Evolutionary conservation across 92 coral and sea anemone species (phyloP).

Genomic region (Zoanthus sansibaricus): DNA sequence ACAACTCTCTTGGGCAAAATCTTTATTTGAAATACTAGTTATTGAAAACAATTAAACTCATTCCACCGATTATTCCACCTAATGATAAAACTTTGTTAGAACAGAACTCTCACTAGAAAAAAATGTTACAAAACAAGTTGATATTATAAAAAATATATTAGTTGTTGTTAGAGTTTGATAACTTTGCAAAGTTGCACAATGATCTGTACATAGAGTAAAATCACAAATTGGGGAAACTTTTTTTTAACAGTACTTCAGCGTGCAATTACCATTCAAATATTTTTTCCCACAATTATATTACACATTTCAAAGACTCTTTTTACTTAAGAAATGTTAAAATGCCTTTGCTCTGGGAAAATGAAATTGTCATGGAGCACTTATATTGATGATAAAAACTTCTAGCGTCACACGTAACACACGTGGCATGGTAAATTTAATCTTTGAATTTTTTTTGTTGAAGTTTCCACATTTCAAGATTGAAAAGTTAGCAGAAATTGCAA

Average conservation of each 20-base stretch:
- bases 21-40: too few species aligned
- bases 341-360: slow-evolving; percentile 8
- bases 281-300: slow-evolving; percentile 40
- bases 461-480: neutral
- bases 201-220: slow-evolving; percentile 1
- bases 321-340: slow-evolving; percentile 34
- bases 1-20: too few species aligned
- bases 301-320: slow-evolving; percentile 40
- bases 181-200: too few species aligned
- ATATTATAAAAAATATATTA: too few species aligned
- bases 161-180: too few species aligned
- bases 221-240: slow-evolving; percentile 13
- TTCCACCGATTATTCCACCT: too few species aligned
- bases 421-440: slow-evolving; percentile 19
- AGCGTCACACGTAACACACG: slow-evolving; percentile 42
- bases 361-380: neutral
- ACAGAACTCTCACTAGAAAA: too few species aligned
- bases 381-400: slow-evolving; percentile 36
- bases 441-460: neutral
- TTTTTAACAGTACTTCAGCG: neutral
- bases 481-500: slow-evolving; percentile 29
- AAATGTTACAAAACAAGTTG: too few species aligned
- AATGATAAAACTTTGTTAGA: too few species aligned
- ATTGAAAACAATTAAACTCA: too few species aligned
- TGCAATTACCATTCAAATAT: slow-evolving; percentile 3